A percentile compares a stretch with the other conserved stretches of the same genome.
Conservation (phyloP, 2,888 invertebrate genomes). For the Apoda limacodes region DNA sequence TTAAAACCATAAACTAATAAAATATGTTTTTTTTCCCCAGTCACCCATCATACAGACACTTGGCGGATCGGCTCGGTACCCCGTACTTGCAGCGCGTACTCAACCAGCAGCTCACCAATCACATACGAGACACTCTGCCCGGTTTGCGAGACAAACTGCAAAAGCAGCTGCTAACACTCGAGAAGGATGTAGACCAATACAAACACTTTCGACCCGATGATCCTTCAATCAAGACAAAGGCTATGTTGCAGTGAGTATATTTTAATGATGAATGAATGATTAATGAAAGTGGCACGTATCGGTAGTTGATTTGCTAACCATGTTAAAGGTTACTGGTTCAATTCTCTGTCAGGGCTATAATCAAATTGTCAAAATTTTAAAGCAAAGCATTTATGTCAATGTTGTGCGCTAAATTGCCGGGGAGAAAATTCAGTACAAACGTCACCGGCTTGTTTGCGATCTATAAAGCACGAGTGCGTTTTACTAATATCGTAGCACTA, state of each 20-base stretch:
- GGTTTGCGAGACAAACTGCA: slow-evolving; percentile 95
- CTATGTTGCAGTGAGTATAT: slow-evolving; percentile 95
- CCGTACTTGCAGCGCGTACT: slow-evolving; percentile 96
- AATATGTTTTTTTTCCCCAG: slow-evolving; percentile 63
- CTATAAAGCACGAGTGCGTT: too few species aligned
- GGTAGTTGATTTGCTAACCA: too few species aligned
- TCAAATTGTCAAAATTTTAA: too few species aligned
- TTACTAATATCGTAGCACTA: too few species aligned
- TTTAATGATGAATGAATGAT: too few species aligned
- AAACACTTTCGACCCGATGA: slow-evolving; percentile 99
- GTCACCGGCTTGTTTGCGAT: too few species aligned
- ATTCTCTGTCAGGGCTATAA: too few species aligned
- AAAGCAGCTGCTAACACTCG: slow-evolving; percentile 93
- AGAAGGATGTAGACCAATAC: slow-evolving; percentile 99
- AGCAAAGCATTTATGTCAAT: too few species aligned
- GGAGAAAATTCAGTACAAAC: too few species aligned
- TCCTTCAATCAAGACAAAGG: slow-evolving; percentile 98
- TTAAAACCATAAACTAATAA: neutral
- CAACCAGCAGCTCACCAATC: slow-evolving; percentile 99
- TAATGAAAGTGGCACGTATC: too few species aligned
- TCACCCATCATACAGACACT: slow-evolving; percentile 96
- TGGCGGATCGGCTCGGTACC: slow-evolving; percentile 98
- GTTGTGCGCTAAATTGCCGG: too few species aligned
- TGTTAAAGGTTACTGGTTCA: too few species aligned
- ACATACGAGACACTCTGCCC: slow-evolving; percentile 97